Evolutionary conservation across 2,113 vertebrate genomes (phyloP), one percentile per base, ranked within the genome.

Genomic region (Clarias macrocephalus): DNA sequence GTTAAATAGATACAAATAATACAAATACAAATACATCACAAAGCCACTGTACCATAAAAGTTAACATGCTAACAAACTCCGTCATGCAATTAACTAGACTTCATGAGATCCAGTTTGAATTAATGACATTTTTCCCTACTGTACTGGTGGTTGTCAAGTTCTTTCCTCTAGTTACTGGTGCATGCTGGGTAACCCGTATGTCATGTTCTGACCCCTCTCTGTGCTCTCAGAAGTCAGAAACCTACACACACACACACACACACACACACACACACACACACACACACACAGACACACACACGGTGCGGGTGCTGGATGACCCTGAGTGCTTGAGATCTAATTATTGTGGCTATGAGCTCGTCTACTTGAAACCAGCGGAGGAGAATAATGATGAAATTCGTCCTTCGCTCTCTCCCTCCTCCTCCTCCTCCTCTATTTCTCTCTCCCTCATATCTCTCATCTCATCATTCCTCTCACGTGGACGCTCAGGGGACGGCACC

Each of bases 131-230:
- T 76, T 72, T 8, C 19, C 10, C 25, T 28, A 28, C 63, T 18
- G 30, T 15, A 11, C 62, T 63, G 62, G 42, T 23, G 16, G 13
- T 16, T 25, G 21, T 52, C 25, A 1, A 28, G 23, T 77, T 52
- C 2, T 77, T 56, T 59, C 11, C 37, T 30, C 9, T 10, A 37
- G 19, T 9, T 23, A 57, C 60, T 77, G 81, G 33, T 68, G 87
- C 84, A 86, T 88, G 87, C 89, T 88, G 76, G 82, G 68, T 83
- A 86, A 90, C 75, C 77, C 37, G 80, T 86, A 85, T 88, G 85
- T 82, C 33, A 81, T 33, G 30, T n/a, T 81, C 82, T 87, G 77
- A 86, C 72, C 70, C 72, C 68, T 75, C 57, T 83, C 70, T 30
- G 56, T 70, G 79, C 63, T 70, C 62, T 77, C 63, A 76, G 42